Percentiles rank a stretch among this genome's conserved stretches.
These are phyloP conservation scores for Euura saliciscinereae DNA, from an alignment of 1,140 invertebrate genomes.

Conservation along the genomic window DNA sequence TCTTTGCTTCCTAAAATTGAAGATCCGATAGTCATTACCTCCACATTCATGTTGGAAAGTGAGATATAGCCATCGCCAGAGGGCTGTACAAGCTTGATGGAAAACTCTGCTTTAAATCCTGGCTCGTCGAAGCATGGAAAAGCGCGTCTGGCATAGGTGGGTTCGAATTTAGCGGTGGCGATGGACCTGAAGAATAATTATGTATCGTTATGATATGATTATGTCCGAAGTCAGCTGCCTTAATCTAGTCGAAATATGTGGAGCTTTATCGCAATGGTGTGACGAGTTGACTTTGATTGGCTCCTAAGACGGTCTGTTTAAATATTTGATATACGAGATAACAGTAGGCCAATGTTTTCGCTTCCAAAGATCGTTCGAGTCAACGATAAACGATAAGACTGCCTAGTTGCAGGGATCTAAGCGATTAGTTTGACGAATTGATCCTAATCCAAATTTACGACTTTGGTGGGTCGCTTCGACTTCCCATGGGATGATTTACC, in stretches of 20 bases:
- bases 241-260: too few relatives aligned
- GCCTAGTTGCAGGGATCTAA: not conserved
- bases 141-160: conserved; percentile 88
- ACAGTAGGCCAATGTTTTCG: too few relatives aligned
- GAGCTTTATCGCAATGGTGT: too few relatives aligned
- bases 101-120: conserved; percentile 87
- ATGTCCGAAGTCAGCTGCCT: too few relatives aligned
- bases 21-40: conserved; percentile 39
- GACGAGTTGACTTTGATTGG: too few relatives aligned
- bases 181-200: conserved; percentile 68
- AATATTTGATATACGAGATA: too few relatives aligned
- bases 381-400: not conserved
- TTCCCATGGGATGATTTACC: conserved; percentile 54
- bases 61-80: conserved; percentile 68
- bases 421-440: not conserved
- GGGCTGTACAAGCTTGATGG: conserved; percentile 77
- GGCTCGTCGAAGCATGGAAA: conserved; percentile 98
- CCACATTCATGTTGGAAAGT: conserved; percentile 78
- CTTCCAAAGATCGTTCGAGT: too few relatives aligned
- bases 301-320: too few relatives aligned
- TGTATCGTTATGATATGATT: too few relatives aligned
- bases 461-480: not conserved
- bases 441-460: not conserved
- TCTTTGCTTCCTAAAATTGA: not conserved
- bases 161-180: conserved; percentile 91